Evolutionary conservation across 2,797 vertebrate species (phyloP).

Genomic region (Amblyraja radiata): DNA sequence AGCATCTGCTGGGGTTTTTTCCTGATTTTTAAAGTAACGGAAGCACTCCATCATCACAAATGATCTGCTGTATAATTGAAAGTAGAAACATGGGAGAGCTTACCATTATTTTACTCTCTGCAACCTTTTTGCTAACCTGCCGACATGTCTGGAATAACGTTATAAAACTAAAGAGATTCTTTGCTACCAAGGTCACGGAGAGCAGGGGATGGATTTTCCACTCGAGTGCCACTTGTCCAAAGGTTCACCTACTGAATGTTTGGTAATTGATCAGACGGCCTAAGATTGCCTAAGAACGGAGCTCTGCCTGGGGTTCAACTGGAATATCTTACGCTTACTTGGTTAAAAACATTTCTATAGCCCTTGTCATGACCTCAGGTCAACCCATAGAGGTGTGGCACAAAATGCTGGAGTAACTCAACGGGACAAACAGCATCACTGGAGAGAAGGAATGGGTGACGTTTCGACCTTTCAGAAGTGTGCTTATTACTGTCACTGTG

Average conservation of each 20-base stretch:
- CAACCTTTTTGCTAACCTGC: neutral
- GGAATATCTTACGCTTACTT: neutral
- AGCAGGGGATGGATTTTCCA: neutral
- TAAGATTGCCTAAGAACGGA: neutral
- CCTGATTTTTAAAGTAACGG: no score
- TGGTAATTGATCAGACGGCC: neutral
- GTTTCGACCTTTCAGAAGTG: no score
- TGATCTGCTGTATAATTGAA: neutral
- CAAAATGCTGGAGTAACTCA: no score
- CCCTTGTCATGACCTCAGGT: neutral
- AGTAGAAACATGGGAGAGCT: neutral
- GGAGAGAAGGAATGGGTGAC: no score
- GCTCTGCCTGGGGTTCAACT: neutral
- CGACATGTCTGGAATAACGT: neutral
- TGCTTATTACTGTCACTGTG: no score
- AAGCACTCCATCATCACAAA: neutral
- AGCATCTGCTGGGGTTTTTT: no score
- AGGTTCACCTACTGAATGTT: neutral
- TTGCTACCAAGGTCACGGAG: neutral
- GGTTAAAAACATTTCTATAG: neutral
- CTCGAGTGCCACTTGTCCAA: neutral
- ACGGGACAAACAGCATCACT: no score
- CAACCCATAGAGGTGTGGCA: neutral
- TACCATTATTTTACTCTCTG: neutral
- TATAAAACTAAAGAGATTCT: neutral